Conservation (phyloP, 2,797 vertebrate species). For the Sebastes itinus region DNA sequence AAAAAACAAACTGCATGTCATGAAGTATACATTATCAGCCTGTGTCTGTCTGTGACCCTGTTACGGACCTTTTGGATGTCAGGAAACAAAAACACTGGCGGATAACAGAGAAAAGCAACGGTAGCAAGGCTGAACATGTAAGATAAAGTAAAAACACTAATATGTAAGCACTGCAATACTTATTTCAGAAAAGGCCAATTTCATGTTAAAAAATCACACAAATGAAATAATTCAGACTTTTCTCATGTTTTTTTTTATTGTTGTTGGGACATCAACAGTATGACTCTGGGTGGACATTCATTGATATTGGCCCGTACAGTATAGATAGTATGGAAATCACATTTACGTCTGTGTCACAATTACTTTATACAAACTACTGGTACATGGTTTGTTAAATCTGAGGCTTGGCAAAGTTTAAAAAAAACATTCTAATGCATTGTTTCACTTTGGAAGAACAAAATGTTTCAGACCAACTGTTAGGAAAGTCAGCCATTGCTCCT, state of each 20-base stretch:
- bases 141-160: not conserved
- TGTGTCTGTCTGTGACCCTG: constrained; percentile 1
- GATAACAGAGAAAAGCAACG: constrained; percentile 4
- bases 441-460: constrained; percentile 24
- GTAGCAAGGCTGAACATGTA: not conserved
- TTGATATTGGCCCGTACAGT: constrained; percentile 35
- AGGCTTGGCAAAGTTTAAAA: not conserved
- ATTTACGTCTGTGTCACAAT: constrained; percentile 21
- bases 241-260: constrained; percentile 60
- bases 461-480: not conserved
- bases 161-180: not conserved
- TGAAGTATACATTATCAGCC: not conserved
- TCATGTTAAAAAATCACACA: not conserved
- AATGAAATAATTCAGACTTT: constrained; percentile 10
- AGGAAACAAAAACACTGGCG: constrained; percentile 23
- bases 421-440: constrained; percentile 4
- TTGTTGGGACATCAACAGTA: constrained; percentile 54
- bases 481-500: not conserved
- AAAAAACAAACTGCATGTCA: not conserved
- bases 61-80: not conserved
- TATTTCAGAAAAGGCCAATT: not conserved
- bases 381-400: constrained; percentile 24
- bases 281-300: constrained; percentile 48
- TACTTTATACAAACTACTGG: constrained; percentile 25
- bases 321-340: constrained; percentile 28